A percentile compares a stretch with the other conserved stretches of the same genome.
Evolutionary conservation across 2,113 vertebrate species (phyloP).

Genomic region (Barbus barbus): DNA sequence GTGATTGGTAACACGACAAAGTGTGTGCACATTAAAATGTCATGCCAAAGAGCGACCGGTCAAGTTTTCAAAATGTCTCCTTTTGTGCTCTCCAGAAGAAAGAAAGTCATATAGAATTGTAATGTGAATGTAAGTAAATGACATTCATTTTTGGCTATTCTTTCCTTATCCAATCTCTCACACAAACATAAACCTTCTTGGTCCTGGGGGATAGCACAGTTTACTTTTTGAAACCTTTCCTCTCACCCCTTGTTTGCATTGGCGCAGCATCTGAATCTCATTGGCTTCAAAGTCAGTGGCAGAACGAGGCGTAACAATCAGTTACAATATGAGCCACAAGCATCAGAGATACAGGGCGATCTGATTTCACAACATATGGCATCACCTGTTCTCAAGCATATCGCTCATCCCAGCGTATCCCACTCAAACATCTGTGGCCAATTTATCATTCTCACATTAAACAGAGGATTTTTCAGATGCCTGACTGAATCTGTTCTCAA

Average conservation of each 20-base stretch:
- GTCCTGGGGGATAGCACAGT: slow-evolving; percentile 16
- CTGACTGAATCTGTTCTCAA: slow-evolving; percentile 39
- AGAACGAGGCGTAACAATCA: neutral
- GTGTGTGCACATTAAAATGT: neutral
- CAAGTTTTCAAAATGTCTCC: neutral
- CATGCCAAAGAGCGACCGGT: neutral
- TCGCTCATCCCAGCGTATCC: neutral
- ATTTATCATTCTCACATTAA: slow-evolving; percentile 44
- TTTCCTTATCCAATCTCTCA: neutral
- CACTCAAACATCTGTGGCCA: slow-evolving; percentile 40
- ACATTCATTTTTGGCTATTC: neutral
- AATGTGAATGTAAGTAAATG: neutral
- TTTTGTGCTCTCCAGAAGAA: neutral
- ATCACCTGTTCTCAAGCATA: slow-evolving; percentile 42
- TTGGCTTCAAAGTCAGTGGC: slow-evolving; percentile 29
- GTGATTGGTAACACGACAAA: too few species aligned
- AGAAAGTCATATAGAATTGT: neutral
- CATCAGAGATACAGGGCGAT: slow-evolving; percentile 26
- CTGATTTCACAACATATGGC: slow-evolving; percentile 53
- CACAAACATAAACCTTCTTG: slow-evolving; percentile 1
- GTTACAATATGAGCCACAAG: neutral
- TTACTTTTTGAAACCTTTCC: too few species aligned
- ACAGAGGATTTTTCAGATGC: slow-evolving; percentile 49
- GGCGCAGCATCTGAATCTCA: slow-evolving; percentile 22
- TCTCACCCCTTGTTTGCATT: slow-evolving; percentile 26